Evolutionary conservation across 2,113 vertebrate species (phyloP).

Genomic region (Indicator indicator): DNA sequence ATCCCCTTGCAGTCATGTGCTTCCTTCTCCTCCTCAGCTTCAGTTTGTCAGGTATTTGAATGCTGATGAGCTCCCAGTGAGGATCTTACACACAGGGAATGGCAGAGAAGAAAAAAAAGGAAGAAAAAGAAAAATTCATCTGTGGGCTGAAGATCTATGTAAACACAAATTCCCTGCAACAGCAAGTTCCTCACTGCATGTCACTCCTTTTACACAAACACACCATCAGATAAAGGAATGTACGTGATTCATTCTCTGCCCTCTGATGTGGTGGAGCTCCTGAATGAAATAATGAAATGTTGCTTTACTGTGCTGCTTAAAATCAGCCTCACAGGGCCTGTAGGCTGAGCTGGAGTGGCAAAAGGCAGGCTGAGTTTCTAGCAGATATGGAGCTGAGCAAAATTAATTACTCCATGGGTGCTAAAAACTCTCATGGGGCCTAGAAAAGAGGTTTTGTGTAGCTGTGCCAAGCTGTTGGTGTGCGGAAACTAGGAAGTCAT

Average conservation of each 20-base stretch:
- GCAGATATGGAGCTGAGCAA: neutral
- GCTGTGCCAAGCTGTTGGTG: neutral
- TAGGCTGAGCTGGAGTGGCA: neutral
- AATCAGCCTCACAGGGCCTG: neutral
- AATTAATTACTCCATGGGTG: neutral
- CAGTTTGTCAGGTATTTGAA: slow-evolving; percentile 26
- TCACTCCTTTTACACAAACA: slow-evolving; percentile 54
- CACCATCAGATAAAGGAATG: slow-evolving; percentile 52
- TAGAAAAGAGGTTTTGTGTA: neutral
- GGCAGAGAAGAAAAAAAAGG: neutral
- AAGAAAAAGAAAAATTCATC: neutral
- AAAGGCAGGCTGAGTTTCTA: neutral
- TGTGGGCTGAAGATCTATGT: slow-evolving; percentile 49
- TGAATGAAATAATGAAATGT: neutral
- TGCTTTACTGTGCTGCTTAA: neutral
- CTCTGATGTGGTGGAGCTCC: slow-evolving; percentile 44
- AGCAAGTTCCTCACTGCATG: slow-evolving; percentile 46
- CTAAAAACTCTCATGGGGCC: neutral
- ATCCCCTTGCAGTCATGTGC: neutral
- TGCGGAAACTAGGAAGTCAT: neutral
- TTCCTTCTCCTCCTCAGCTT: neutral
- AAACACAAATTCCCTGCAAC: slow-evolving; percentile 63
- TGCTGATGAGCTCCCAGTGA: slow-evolving; percentile 25
- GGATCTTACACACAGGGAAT: slow-evolving; percentile 26
- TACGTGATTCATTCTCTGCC: slow-evolving; percentile 43